These are phyloP conservation scores for Papilio polytes DNA, from an alignment of 1,140 invertebrate genomes.

Conservation along the genomic window DNA sequence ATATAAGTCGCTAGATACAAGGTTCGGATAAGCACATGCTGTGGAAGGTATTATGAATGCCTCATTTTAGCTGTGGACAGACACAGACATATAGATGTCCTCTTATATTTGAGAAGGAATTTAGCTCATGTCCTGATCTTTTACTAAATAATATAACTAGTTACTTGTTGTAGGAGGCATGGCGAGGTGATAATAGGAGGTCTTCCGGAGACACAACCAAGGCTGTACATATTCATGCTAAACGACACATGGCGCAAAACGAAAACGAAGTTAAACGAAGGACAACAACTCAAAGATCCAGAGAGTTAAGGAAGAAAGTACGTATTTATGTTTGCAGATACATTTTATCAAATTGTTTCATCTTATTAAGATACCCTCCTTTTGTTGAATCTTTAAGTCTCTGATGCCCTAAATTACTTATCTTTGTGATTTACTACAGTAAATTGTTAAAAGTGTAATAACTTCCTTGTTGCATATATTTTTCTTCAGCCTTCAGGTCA, in stretches of 20 bases:
- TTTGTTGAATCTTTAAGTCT: background rate
- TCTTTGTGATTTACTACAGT: background rate
- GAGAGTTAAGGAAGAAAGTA: constrained; percentile 68
- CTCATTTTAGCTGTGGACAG: no score
- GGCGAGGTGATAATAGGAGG: constrained; percentile 51
- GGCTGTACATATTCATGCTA: constrained; percentile 59
- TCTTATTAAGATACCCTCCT: background rate
- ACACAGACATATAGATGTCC: no score
- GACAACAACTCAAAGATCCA: constrained; percentile 50
- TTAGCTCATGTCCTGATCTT: background rate
- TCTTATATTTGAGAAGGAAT: no score
- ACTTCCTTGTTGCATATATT: background rate
- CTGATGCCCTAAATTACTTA: background rate
- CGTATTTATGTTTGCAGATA: background rate
- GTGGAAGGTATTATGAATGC: no score
- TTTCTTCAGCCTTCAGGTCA: constrained; percentile 69
- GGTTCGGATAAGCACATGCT: no score
- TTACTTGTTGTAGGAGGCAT: constrained; percentile 50
- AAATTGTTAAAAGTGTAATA: background rate
- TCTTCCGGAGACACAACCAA: constrained; percentile 46
- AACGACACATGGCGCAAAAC: constrained; percentile 65
- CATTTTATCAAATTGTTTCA: background rate
- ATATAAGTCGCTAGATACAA: no score
- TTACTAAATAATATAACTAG: constrained; percentile 9
- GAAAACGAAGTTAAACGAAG: constrained; percentile 50